phyloP scores from a whole-genome alignment of 2,888 invertebrate species.

The Alviniconcha strummeri region DNA sequence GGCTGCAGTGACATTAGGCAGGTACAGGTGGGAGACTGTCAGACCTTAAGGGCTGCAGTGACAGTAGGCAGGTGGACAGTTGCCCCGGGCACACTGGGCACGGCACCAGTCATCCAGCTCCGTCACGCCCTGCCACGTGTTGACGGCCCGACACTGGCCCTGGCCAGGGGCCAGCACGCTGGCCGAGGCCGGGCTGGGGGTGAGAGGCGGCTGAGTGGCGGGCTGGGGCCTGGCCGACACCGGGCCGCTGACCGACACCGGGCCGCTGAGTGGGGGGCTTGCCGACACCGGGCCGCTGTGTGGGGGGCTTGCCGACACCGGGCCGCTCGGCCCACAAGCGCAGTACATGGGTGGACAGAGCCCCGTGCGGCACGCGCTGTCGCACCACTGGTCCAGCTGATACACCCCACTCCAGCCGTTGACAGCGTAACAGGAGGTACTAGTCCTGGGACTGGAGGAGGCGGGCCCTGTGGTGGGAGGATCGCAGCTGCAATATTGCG shows the following conservation, averaged over 20 bases:
- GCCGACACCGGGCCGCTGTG: not conserved
- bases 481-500: conserved; percentile 22
- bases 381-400: conserved; percentile 16
- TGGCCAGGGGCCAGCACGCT: not conserved
- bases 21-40: not conserved
- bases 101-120: conserved; percentile 26
- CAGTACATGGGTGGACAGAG: conserved; percentile 25
- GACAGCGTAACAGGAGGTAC: conserved; percentile 15
- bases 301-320: not conserved
- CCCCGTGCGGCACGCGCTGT: conserved; percentile 1
- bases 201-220: not conserved
- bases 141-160: not conserved
- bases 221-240: not conserved
- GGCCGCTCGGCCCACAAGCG: not conserved
- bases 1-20: too few species aligned
- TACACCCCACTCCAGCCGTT: conserved; percentile 13
- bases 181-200: not conserved
- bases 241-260: not conserved
- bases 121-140: conserved; percentile 10
- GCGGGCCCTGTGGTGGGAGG: not conserved
- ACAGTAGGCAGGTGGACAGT: conserved; percentile 21
- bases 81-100: conserved; percentile 1
- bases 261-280: not conserved
- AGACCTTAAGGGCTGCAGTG: not conserved
- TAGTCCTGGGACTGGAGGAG: not conserved